Evolutionary conservation across 2,888 invertebrate genomes (phyloP).

Genomic region (Phyllotreta cruciferae): DNA sequence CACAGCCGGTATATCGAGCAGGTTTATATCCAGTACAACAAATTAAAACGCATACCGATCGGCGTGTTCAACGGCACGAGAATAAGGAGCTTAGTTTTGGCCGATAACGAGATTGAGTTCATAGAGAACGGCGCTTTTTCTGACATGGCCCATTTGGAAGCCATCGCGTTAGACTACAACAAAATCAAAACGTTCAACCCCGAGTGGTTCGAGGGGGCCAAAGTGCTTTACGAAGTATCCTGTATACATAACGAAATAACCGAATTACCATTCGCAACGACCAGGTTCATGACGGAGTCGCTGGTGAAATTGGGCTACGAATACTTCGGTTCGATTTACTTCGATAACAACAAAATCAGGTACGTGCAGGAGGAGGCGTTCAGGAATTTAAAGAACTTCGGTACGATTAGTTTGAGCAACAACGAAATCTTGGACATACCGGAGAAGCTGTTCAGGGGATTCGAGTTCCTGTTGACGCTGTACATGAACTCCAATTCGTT

Average conservation of each 20-base stretch:
- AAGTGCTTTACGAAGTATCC: constrained; percentile 36
- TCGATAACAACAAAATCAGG: constrained; percentile 39
- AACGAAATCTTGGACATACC: constrained; percentile 36
- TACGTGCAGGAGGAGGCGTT: constrained; percentile 40
- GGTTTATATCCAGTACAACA: constrained; percentile 35
- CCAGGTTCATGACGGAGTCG: constrained; percentile 34
- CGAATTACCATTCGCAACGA: constrained; percentile 36
- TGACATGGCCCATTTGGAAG: constrained; percentile 37
- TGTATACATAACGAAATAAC: constrained; percentile 35
- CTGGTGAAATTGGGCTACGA: constrained; percentile 24
- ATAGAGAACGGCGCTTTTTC: constrained; percentile 37
- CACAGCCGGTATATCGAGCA: constrained; percentile 32
- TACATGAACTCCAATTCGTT: constrained; percentile 41
- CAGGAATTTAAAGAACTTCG: constrained; percentile 35
- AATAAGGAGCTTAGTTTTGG: constrained; percentile 37
- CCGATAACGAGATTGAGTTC: constrained; percentile 35
- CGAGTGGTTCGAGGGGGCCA: constrained; percentile 35
- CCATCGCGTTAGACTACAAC: constrained; percentile 41
- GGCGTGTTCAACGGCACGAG: constrained; percentile 39
- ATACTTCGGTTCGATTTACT: constrained; percentile 35
- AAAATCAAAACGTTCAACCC: constrained; percentile 33
- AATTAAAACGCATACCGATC: constrained; percentile 24
- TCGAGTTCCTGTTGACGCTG: constrained; percentile 36
- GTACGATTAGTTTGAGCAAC: constrained; percentile 39
- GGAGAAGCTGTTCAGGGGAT: constrained; percentile 30